Evolutionary conservation across 2,888 invertebrate genomes (phyloP), one percentile per base, ranked within the genome.

Genomic region (Drosophila mayaguana): DNA sequence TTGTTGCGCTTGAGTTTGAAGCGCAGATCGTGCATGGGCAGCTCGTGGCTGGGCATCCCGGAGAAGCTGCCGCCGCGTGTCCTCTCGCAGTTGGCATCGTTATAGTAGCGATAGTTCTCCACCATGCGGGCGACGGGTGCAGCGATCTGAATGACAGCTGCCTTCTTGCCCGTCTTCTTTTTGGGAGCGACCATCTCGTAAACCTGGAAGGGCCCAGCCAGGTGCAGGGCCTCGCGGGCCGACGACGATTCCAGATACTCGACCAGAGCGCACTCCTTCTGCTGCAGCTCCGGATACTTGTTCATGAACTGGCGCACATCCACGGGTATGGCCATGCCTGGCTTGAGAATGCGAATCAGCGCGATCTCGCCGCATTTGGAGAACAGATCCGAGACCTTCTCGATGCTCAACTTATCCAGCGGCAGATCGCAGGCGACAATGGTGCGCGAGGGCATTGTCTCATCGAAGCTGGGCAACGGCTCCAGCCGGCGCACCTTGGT

Each of bases 331-430:
- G 97, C 96, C 93, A 97, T 97, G 43, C 98, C 98, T 0, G 98
- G 98, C 61, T 97, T 94, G 51, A 98, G 94, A 72, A 98, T 96
- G 64, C 98, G 94, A 60, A 98, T 96, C 42, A 98, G 93, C 3
- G 97, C 97, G 48, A 98, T 97, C 92, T 97, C 97, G 4, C 98
- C 98, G 91, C 97, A 98, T 60, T 95, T 94, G 14, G 96, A 95
- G 93, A 98, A 98, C 74, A 98, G 93, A 91, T 98, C 97, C 0
- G 98, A 97, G n/a, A 98, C 97, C 83, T 96, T 96, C 92, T 98
- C 98, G 50, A 98, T 97, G 11, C 96, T 95, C 0, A 98, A 95
- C 82, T 96, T 96, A 45, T 97, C 97, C 64, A 96, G 94, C 0
- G 97, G 97, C 93, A 98, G 95, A 91, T 96, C 95, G 28, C 97